Evolutionary conservation across 2,113 vertebrate genomes (phyloP).

Genomic region (Myotis lucifugus): DNA sequence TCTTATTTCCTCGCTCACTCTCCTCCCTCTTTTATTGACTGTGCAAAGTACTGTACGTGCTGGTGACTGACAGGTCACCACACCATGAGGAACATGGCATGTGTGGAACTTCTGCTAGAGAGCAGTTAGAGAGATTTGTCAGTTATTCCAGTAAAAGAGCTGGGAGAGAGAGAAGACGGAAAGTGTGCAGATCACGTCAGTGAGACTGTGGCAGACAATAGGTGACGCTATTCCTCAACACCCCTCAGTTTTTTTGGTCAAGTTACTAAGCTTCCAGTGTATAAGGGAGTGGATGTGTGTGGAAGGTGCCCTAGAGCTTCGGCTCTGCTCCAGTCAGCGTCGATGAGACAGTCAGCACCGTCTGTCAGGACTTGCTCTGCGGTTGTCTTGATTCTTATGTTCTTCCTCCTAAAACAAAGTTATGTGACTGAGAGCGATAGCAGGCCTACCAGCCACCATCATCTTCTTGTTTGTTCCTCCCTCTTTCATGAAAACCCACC

Average conservation of each 20-base stretch:
- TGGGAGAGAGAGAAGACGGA: not conserved
- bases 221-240: not conserved
- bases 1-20: not conserved
- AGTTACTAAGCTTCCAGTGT: not conserved
- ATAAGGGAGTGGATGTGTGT: not conserved
- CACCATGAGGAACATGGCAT: not conserved
- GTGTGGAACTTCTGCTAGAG: not conserved
- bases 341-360: not conserved
- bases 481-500: not conserved
- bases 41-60: not conserved
- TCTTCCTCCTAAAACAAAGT: not conserved
- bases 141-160: not conserved
- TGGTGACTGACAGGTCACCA: not conserved
- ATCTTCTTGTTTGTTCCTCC: not conserved
- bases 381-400: not conserved
- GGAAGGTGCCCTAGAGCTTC: not conserved
- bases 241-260: not conserved
- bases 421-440: not conserved
- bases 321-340: not conserved
- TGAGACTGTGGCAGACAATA: not conserved
- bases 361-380: not conserved
- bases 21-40: not conserved
- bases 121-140: not conserved
- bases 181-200: not conserved
- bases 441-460: not conserved